These are phyloP conservation scores for Eulithis prunata DNA, from an alignment of 2,888 invertebrate genomes.

Conservation along the genomic window DNA sequence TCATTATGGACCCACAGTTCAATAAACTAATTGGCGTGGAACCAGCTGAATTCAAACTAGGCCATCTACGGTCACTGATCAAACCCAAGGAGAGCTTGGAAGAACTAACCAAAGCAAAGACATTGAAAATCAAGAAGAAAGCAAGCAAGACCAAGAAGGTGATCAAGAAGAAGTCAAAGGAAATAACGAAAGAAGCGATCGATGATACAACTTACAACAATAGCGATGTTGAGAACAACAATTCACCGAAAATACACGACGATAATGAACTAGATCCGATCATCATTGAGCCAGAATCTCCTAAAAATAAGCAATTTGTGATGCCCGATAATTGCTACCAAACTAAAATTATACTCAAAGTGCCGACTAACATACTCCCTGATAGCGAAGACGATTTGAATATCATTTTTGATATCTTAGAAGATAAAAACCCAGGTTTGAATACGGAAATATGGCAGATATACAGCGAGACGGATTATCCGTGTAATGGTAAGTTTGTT, in stretches of 20 bases:
- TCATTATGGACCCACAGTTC: slow-evolving; percentile 62
- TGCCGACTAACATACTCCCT: slow-evolving; percentile 63
- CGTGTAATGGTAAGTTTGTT: slow-evolving; percentile 62
- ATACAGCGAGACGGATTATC: slow-evolving; percentile 53
- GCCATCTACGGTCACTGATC: slow-evolving; percentile 67
- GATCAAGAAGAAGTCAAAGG: slow-evolving; percentile 31
- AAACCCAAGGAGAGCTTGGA: slow-evolving; percentile 63
- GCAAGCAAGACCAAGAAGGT: slow-evolving; percentile 18
- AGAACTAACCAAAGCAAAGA: slow-evolving; percentile 47
- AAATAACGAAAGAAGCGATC: slow-evolving; percentile 14
- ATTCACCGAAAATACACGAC: slow-evolving; percentile 41
- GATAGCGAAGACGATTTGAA: slow-evolving; percentile 69
- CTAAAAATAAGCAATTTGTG: slow-evolving; percentile 29
- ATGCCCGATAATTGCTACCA: slow-evolving; percentile 47
- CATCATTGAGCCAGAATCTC: slow-evolving; percentile 45
- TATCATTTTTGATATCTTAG: slow-evolving; percentile 68
- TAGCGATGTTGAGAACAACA: slow-evolving; percentile 35
- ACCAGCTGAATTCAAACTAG: slow-evolving; percentile 65
- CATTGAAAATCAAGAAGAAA: slow-evolving; percentile 25
- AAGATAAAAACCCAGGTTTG: slow-evolving; percentile 72
- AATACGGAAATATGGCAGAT: slow-evolving; percentile 72
- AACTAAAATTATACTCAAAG: slow-evolving; percentile 62
- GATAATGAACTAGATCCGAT: slow-evolving; percentile 46
- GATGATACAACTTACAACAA: slow-evolving; percentile 37
- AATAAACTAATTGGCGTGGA: slow-evolving; percentile 58